Conservation (phyloP, 2,113 vertebrate species). For the Rhea americana region DNA sequence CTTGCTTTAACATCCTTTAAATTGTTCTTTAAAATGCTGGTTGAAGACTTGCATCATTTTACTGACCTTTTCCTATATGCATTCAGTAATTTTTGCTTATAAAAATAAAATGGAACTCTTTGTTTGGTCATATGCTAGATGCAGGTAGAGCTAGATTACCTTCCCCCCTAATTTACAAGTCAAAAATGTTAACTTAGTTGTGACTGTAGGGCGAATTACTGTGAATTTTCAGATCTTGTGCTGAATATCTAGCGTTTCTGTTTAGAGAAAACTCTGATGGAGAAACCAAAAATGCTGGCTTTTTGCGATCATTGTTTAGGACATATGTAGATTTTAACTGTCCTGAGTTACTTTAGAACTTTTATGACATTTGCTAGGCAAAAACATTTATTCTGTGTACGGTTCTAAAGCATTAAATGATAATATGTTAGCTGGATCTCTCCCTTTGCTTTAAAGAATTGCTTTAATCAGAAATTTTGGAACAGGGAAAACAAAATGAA, state of each 20-base stretch:
- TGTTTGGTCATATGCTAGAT: not conserved
- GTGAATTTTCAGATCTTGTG: not conserved
- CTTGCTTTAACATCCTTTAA: not conserved
- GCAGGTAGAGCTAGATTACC: not conserved
- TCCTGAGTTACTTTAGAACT: no score
- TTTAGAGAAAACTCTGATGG: not conserved
- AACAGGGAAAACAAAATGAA: no score
- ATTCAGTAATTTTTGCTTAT: not conserved
- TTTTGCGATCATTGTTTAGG: not conserved
- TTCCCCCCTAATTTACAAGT: not conserved
- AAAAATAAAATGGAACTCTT: not conserved
- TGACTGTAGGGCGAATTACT: not conserved
- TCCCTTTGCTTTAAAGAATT: no score
- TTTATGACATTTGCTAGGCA: no score
- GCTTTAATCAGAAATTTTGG: no score
- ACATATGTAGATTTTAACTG: no score
- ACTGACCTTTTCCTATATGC: not conserved
- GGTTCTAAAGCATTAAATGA: no score
- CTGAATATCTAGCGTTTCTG: not conserved
- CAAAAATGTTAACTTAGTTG: rapidly evolving
- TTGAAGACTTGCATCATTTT: not conserved
- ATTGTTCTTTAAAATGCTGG: not conserved
- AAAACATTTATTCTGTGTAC: no score
- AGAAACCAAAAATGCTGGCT: not conserved
- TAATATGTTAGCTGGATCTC: no score